Conservation (phyloP, 2,888 invertebrate species). For the Xestia ashworthii region DNA sequence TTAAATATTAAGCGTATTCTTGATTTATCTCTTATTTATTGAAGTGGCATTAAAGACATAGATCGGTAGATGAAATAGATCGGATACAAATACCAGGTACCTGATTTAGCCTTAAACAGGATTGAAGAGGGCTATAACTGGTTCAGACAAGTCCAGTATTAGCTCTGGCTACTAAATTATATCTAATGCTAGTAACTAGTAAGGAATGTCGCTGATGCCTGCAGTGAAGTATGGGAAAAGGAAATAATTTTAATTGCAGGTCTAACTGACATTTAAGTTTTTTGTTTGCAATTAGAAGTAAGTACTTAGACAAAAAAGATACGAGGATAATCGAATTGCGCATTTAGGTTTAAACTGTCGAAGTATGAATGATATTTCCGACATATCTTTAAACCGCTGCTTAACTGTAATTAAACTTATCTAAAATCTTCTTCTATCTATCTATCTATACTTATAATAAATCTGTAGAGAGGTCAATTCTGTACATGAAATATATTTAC, state of each 20-base stretch:
- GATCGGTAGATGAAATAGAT: conserved; percentile 35
- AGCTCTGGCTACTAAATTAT: conserved; percentile 52
- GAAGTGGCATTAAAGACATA: not conserved
- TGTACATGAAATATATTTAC: no score
- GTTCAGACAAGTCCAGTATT: conserved; percentile 48
- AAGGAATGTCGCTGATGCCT: conserved; percentile 40
- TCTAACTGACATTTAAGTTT: not conserved
- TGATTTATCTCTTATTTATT: conserved; percentile 23
- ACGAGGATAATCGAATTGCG: conserved; percentile 12
- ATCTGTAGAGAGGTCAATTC: no score
- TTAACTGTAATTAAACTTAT: not conserved
- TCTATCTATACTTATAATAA: no score
- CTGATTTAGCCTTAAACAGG: conserved; percentile 52
- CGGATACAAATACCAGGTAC: conserved; percentile 33
- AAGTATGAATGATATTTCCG: conserved; percentile 28
- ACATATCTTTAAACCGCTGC: conserved; percentile 22
- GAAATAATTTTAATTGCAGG: conserved; percentile 54
- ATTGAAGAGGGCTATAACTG: conserved; percentile 56
- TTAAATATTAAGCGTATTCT: not conserved
- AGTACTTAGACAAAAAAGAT: conserved; percentile 10
- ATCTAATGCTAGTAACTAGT: conserved; percentile 45
- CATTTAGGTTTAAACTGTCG: conserved; percentile 20
- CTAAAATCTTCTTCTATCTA: no score
- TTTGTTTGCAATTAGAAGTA: conserved; percentile 9
- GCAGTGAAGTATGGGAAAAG: conserved; percentile 47